Evolutionary conservation across 2,113 vertebrate genomes (phyloP), one percentile per base, ranked within the genome.

Genomic region (Rynchops niger): DNA sequence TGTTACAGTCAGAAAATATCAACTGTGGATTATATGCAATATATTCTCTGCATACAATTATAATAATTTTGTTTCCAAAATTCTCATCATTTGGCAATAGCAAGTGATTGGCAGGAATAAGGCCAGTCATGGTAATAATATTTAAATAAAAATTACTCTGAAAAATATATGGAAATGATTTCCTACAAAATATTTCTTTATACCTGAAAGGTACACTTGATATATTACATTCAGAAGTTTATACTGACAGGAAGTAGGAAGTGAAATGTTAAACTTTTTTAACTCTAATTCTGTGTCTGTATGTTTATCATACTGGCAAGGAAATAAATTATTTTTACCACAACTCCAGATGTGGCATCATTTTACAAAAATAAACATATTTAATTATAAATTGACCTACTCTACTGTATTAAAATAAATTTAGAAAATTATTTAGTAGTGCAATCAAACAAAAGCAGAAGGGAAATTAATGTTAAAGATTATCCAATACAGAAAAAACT

Each of bases 231-330:
- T 91, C 36, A 72, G 49, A 91, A 72, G 52, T 71, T 93, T 71
- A 83, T 27, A 74, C 6, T 36, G 56, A 76, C 27, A 89, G 58
- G 34, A 85, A 82, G 12, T 9, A 82, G 5, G 5, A 87, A 87
- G 8, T 29, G 5, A 93, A 96, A 72, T 27, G 40, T 10, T 63
- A 4, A 84, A 84, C 23, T 52, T 86, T 47, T 90, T 72, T 56
- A 12, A 69, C 9, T 49, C 47, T 43, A 82, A 69, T 82, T 69
- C 34, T 1, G 1, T 5, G 20, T 40, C 55, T 0, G 0, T 56
- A 40, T 1, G 6, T 82, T 91, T 90, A 78, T 65, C 34, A 62
- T 12, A 63, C 9, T 14, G 50, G n/a, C 36, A 95, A 79, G 61
- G 42, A 83, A 91, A 62, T 18, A 72, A 4, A 22, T 15, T 55